Evolutionary conservation across 2,797 vertebrate genomes (phyloP), one percentile per base, ranked within the genome.

Genomic region (Enteromius anoplus): DNA sequence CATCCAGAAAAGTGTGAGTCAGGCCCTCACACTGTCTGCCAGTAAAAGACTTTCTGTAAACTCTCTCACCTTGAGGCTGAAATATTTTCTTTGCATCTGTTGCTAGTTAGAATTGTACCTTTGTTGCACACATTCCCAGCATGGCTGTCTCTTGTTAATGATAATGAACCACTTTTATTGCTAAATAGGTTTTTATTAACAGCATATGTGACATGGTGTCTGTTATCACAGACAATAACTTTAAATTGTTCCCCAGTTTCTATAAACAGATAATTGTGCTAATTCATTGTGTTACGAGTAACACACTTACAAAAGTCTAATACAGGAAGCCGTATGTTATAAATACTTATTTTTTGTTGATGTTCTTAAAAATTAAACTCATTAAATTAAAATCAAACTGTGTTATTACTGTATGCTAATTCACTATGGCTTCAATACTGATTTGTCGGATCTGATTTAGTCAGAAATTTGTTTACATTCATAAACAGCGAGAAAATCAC

Each of bases 61-160:
- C 49, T 80, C n/a, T 70, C 65, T 80, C 32, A 69, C 78, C 34
- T 70, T 29, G 9, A 79, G 65, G 75, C n/a, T 58, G 34, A 58
- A 70, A 42, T 58, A 68, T 70, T 80, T 80, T 70, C 51, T 19
- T 23, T 69, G 65, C 49, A 68, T 80, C 78, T 80, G 78, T 66
- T 78, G 45, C 64, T 66, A 40, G 47, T 68, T 51, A 78, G 45
- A 51, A 68, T 53, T 78, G 19, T 58, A 70, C 34, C 65, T 58
- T 68, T 40, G 15, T 69, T 70, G 14, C 55, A 70, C 65, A 42
- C n/a, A 42, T 53, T 80, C 15, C 55, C 34, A 70, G n/a, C 78
- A 70, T 55, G 32, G 42, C 37, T 55, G 2, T 40, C 49, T 70
- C 47, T 69, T 77, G 55, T 45, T 62, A 62, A 58, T 3, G 15